Evolutionary conservation across 2,797 vertebrate genomes (phyloP).

Genomic region (Cyclura pinguis): DNA sequence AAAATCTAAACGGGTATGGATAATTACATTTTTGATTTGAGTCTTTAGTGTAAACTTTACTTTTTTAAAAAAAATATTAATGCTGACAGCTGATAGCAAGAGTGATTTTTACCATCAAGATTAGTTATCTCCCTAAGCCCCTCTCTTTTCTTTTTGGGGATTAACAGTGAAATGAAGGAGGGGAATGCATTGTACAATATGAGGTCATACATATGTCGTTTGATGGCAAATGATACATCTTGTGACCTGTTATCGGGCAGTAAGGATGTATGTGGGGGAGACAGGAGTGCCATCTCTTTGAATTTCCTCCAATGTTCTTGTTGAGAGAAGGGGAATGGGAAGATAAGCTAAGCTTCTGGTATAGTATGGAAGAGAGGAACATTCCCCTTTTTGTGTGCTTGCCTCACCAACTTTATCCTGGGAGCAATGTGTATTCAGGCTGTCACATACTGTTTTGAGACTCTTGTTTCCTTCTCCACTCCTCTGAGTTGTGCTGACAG

Average conservation of each 20-base stretch:
- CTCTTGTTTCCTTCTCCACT: neutral
- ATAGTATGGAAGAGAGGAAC: neutral
- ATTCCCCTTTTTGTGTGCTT: neutral
- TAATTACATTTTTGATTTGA: neutral
- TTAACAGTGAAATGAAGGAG: neutral
- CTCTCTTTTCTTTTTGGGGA: neutral
- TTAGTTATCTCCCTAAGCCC: neutral
- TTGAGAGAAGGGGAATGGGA: neutral
- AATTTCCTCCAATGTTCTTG: neutral
- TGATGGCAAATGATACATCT: neutral
- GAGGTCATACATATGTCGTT: neutral
- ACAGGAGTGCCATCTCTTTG: neutral
- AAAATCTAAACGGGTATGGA: constrained; percentile 94
- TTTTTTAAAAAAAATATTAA: neutral
- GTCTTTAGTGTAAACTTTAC: neutral
- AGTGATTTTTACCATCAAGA: neutral
- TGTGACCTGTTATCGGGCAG: neutral
- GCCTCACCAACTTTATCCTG: neutral
- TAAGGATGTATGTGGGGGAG: too few species aligned
- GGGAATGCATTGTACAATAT: neutral
- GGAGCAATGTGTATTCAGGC: neutral
- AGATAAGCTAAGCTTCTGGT: neutral
- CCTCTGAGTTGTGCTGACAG: neutral
- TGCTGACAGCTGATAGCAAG: neutral
- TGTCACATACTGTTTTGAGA: too few species aligned